Percentiles rank a stretch among this genome's conserved stretches.
Conservation (phyloP, 2,113 vertebrate genomes). For the Mus spicilegus region DNA sequence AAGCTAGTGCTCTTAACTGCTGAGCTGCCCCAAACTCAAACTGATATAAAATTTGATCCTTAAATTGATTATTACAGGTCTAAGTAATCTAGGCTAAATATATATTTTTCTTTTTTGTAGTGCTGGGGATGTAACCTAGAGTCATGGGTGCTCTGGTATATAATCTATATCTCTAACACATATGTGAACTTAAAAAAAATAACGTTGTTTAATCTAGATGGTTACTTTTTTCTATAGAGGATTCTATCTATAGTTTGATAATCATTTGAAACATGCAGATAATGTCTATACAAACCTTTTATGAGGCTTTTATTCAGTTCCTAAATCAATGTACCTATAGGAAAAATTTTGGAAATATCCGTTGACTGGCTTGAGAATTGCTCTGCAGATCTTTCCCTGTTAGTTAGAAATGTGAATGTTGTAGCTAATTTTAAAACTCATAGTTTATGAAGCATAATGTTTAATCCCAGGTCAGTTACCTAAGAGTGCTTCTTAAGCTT, state of each 20-base stretch:
- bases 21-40: neutral
- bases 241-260: neutral
- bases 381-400: conserved; percentile 34
- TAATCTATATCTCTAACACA: neutral
- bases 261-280: neutral
- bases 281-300: neutral
- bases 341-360: neutral
- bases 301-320: conserved; percentile 37
- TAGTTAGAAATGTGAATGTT: neutral
- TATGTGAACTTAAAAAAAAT: neutral
- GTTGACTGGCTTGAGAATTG: conserved; percentile 23
- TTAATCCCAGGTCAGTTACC: conserved; percentile 17
- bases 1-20: neutral
- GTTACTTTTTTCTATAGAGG: neutral
- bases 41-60: neutral
- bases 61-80: neutral
- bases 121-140: neutral
- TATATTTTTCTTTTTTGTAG: neutral
- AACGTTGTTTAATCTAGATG: neutral
- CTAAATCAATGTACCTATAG: neutral
- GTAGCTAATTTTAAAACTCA: conserved; percentile 42
- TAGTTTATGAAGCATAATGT: conserved; percentile 3
- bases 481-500: neutral
- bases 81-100: neutral
- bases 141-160: too few relatives aligned